Evolutionary conservation across 2,797 vertebrate species (phyloP), one percentile per base, ranked within the genome.

Genomic region (Rhinella marina): DNA sequence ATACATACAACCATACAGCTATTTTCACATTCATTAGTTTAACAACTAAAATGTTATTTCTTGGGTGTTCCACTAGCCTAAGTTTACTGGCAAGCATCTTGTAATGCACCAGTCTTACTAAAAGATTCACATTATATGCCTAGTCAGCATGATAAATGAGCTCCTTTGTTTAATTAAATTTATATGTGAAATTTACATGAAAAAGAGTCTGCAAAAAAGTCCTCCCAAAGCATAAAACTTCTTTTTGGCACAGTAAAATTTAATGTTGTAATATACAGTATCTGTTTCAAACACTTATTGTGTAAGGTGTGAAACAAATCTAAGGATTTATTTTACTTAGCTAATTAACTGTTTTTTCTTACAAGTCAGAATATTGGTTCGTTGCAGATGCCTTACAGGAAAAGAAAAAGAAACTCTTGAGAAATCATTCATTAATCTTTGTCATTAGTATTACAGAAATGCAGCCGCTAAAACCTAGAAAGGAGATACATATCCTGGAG

Each of bases 391-490:
- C 27, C 82, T 84, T 75, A 57, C 59, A 84, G 82, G 52, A n/a
- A 66, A 73, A 75, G 56, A 32, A 50, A 70, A 76, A 61, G 32
- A 78, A 78, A 78, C 16, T 57, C 54, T 54, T n/a, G 11, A 64
- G 27, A 23, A 73, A 50, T 77, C 50, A 54, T 32, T 73, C 82
- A 85, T 85, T 76, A 85, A 85, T 85, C 70, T 50, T 85, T 56
- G 68, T 75, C 59, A 84, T 77, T 59, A 85, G 48, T 64, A 75
- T 50, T 85, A 76, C 57, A 23, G n/a, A 75, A 75, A 72, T 27
- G 57, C 66, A 32, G 27, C 25, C 16, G 7, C 29, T 59, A 23
- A 23, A 59, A 80, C 76, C 21, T 57, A 79, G 76, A 16, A 61
- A 80, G 21, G 32, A 14, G 21, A 81, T 41, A 81, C 13, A 81